Evolutionary conservation across 2,113 vertebrate genomes (phyloP).

Genomic region (Callopanchax toddi): DNA sequence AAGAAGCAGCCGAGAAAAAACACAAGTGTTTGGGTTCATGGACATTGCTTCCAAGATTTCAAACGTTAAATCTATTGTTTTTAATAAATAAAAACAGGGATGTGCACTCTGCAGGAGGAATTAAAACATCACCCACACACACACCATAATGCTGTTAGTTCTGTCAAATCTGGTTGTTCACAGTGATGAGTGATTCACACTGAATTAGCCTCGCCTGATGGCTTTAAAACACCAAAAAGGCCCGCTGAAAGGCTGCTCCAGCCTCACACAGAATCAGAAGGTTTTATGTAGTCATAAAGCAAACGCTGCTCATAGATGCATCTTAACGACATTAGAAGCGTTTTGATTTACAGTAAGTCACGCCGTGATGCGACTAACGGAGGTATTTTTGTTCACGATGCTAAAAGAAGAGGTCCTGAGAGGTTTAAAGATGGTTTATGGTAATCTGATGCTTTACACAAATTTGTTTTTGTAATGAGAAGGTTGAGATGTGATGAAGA

Average conservation of each 20-base stretch:
- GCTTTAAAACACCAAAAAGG: constrained; percentile 34
- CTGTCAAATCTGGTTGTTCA: constrained; percentile 17
- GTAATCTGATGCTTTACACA: constrained; percentile 11
- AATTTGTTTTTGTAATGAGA: constrained; percentile 6
- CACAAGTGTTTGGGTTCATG: not conserved
- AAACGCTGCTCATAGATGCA: constrained; percentile 40
- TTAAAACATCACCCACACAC: constrained; percentile 18
- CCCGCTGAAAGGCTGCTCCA: constrained; percentile 31
- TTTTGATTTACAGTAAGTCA: constrained; percentile 52
- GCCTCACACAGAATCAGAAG: constrained; percentile 30
- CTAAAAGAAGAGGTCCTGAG: constrained; percentile 10
- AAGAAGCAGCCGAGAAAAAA: not conserved
- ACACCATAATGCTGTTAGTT: not conserved
- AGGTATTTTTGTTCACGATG: constrained; percentile 2
- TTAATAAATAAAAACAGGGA: too few relatives aligned
- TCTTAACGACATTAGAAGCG: constrained; percentile 43
- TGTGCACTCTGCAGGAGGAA: constrained; percentile 3
- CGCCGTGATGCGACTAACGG: constrained; percentile 16
- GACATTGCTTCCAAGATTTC: not conserved
- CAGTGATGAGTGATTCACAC: not conserved
- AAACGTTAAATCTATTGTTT: too few relatives aligned
- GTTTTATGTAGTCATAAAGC: constrained; percentile 57
- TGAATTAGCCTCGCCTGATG: constrained; percentile 33
- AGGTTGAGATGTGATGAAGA: too few relatives aligned
- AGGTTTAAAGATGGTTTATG: constrained; percentile 33